Evolutionary conservation across 1,140 invertebrate genomes (phyloP), one percentile per base, ranked within the genome.

Genomic region (Vollenhovia emeryi): DNA sequence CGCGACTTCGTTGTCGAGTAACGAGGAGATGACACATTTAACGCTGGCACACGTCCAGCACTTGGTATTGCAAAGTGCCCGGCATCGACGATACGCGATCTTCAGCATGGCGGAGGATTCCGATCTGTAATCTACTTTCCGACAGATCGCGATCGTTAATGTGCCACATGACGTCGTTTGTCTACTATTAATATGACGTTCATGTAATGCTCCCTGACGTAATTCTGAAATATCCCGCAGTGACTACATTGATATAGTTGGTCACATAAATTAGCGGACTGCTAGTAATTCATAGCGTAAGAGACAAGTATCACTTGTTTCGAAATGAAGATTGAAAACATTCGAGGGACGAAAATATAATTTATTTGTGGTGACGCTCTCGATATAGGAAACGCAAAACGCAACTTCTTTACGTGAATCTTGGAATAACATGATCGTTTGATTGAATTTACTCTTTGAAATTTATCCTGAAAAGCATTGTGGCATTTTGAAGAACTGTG

Each of bases 1-100:
- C 40, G 36, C 45, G 36, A 68, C 50, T 33, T 57, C 36, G 66
- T 71, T 43, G 66, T 71, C 66, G 78, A 71, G 78, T 82, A 82
- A 82, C 78, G 50, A 82, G 78, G 50, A 71, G 78, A 82, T 82
- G 78, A 82, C 78, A 82, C 78, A 43, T 82, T 82, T 71, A 82
- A 71, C 52, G 64, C 50, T 82, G 78, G 78, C 69, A 11, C 55
- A 73, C 24, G 24, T 71, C 78, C 66, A 82, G 66, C 50, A 8
- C 40, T 73, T 43, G 48, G 36, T 21, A 33, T 40, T 43, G 66
- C 78, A 27, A 71, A 43, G 24, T 64, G 13, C 74, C n/a, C 5
- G 45, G 27, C 64, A 62, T 57, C 13, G 78, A 13, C 48, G 50
- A 76, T 66, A 78, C 27, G 13, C 59, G 59, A 66, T 36, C 43